Conservation (phyloP, 2,888 invertebrate genomes). For the Metallyticus violacea region DNA sequence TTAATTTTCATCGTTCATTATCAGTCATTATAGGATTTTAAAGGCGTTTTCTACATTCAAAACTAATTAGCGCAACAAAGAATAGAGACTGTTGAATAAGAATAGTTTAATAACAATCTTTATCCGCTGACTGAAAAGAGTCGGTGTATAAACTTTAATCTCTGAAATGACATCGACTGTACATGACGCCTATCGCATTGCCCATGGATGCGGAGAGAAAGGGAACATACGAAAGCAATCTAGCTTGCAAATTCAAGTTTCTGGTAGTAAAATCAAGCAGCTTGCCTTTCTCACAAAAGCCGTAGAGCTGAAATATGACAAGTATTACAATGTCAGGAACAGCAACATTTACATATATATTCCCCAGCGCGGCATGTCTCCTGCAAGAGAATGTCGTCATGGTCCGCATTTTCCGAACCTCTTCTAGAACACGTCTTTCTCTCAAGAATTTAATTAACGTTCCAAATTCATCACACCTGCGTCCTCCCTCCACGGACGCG, state of each 20-base stretch:
- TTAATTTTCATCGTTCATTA: no score
- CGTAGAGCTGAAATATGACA: background rate
- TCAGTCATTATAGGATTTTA: no score
- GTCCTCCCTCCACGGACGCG: background rate
- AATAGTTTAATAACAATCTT: no score
- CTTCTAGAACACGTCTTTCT: background rate
- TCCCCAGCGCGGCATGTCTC: background rate
- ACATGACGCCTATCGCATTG: background rate
- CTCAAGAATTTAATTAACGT: conserved; percentile 16
- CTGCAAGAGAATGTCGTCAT: no score
- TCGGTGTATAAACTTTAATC: background rate
- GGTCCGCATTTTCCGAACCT: background rate
- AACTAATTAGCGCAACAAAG: no score
- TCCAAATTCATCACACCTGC: conserved; percentile 7
- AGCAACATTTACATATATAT: background rate
- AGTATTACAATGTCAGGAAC: background rate
- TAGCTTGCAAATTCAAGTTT: background rate
- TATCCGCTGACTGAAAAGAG: no score
- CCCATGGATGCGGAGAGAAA: background rate
- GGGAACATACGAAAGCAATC: background rate
- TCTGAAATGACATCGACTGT: background rate
- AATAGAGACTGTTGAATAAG: no score
- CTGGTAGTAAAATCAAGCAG: background rate
- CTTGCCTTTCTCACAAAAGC: background rate
- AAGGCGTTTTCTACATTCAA: no score